Evolutionary conservation across 2,888 invertebrate genomes (phyloP).

Genomic region (Cephus rjabovi): DNA sequence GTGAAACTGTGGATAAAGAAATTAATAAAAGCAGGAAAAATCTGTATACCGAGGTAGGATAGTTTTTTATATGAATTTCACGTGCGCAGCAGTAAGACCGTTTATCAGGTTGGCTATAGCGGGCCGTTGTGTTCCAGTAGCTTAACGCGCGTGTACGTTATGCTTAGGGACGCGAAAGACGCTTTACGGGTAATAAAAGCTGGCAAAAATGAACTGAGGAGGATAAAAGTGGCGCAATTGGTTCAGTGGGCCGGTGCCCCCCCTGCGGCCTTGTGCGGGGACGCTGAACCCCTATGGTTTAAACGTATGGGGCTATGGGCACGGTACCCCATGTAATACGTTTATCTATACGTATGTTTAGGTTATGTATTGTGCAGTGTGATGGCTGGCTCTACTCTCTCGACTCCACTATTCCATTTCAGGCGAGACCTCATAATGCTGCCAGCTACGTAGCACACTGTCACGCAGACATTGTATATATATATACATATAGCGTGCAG

Average conservation of each 20-base stretch:
- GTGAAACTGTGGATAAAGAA: neutral
- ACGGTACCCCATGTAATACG: constrained; percentile 10
- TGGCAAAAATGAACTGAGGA: constrained; percentile 35
- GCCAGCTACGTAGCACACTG: constrained; percentile 24
- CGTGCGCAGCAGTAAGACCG: too few species aligned
- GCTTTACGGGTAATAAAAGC: constrained; percentile 44
- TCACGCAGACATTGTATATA: neutral
- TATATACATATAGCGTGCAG: neutral
- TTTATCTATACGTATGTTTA: neutral
- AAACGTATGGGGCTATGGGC: constrained; percentile 4
- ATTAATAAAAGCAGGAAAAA: neutral
- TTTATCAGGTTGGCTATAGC: too few species aligned
- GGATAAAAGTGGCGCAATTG: constrained; percentile 59
- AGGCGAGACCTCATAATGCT: constrained; percentile 25
- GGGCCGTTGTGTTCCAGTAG: neutral
- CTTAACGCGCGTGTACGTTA: neutral
- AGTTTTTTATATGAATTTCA: too few species aligned
- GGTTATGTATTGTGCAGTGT: neutral
- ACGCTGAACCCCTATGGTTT: constrained; percentile 53
- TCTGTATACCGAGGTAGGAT: neutral
- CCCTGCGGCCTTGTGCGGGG: constrained; percentile 60
- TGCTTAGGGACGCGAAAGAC: constrained; percentile 7
- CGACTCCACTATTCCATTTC: constrained; percentile 26
- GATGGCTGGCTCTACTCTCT: neutral
- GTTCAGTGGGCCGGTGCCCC: constrained; percentile 66